Evolutionary conservation across 2,888 invertebrate genomes (phyloP).

Genomic region (Eucriotettix oculatus): DNA sequence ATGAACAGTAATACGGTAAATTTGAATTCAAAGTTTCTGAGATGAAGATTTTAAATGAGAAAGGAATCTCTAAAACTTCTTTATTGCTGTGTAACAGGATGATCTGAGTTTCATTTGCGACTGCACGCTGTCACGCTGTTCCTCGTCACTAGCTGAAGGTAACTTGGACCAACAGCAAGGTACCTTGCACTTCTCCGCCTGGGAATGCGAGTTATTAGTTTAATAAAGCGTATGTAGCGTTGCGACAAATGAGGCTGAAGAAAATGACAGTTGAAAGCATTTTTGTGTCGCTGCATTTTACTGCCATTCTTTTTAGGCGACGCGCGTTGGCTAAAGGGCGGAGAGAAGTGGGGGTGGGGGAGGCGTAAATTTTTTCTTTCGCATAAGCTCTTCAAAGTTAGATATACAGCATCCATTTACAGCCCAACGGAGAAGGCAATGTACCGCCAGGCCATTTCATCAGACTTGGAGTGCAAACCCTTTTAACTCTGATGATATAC

Average conservation of each 20-base stretch:
- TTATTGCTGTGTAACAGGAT: too few species aligned
- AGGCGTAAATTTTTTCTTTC: background rate
- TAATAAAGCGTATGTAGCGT: background rate
- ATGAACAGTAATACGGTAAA: too few species aligned
- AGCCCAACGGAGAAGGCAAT: background rate
- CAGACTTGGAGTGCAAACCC: background rate
- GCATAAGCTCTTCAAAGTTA: background rate
- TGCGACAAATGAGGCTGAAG: conserved; percentile 3
- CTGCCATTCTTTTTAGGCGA: background rate
- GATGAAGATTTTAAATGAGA: too few species aligned
- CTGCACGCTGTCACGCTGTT: too few species aligned
- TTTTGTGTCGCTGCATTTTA: conserved; percentile 10
- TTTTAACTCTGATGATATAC: background rate
- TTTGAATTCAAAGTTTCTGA: too few species aligned
- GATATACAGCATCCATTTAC: background rate
- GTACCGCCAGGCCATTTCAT: background rate
- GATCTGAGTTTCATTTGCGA: too few species aligned
- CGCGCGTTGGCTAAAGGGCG: background rate
- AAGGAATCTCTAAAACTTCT: too few species aligned
- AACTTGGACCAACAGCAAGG: too few species aligned
- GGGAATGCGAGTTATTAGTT: background rate
- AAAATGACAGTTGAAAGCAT: conserved; percentile 13
- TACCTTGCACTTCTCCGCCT: background rate
- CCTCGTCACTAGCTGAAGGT: too few species aligned
- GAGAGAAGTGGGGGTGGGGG: background rate